Base-by-base conservation (phyloP, 2,888 invertebrate genomes). In the Acanthosoma haemorrhoidale region DNA sequence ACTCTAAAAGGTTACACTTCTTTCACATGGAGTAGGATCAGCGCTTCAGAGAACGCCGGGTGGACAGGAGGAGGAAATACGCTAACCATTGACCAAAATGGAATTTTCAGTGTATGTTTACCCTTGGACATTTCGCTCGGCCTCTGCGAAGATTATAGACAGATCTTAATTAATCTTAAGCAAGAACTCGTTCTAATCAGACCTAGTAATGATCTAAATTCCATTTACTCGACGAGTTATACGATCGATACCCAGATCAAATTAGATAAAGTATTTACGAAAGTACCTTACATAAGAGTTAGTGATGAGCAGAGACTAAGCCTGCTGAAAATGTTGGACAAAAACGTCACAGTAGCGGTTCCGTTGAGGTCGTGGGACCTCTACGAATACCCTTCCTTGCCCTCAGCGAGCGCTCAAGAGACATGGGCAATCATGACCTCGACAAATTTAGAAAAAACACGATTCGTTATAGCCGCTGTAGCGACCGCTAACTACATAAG, bases 121-220 rank as follows among this genome's bases (percentile, higher is more conserved):
- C 69, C 69, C 4, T 15, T 69, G 25, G 61, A 58, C 16, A 13
- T 63, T 25, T 18, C 36, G n/a, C 4, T 63, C 4, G 63, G 63
- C 2, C 13, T 58, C 15, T 61, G 43, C 34, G 70, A 70, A 57
- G 66, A 70, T 34, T 58, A 51, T 25, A 16, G 32, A 16, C 18
- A 38, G 8, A 39, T 70, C 11, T 36, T 70, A 29, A 66, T 66
- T 25, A 66, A 66, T 21, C 64, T 66, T 32, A 70, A 57, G 25
- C 70, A 70, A 58, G 66, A 69, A 63, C 25, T 69, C 11, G 32
- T 69, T 15, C 21, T 69, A n/a, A 63, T 43, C 11, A 18, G 69
- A 25, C 5, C 69, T 11, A 61, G 63, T 34, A 63, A 8, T 11
- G 69, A 69, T 15, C 11, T 43, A 13, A 34, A 60, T 6, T 59